Evolutionary conservation across 2,888 invertebrate species (phyloP), one percentile per base, ranked within the genome.

Genomic region (Brachylomia viminalis): DNA sequence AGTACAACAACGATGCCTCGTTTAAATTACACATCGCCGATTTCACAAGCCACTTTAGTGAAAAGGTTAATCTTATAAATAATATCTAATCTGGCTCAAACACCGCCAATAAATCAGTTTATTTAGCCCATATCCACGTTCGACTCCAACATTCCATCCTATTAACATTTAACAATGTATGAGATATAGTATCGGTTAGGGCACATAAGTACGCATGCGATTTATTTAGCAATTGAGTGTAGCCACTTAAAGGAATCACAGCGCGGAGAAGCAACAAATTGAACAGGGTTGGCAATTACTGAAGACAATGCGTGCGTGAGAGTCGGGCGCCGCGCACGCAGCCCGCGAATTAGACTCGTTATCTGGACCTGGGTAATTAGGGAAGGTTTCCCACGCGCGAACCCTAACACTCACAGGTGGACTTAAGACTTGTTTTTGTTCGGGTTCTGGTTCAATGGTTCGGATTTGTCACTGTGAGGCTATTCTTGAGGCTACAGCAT

Each of bases 221-320:
- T 95, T 95, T 95, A 95, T 95, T 95, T 94, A 95, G 93, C 95
- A 94, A 95, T 94, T 94, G 94, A 94, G 94, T 95, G 93, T 95
- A 94, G 92, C 95, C 96, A 96, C 96, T 96, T 96, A 96, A 95
- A 96, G 94, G 96, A 95, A 95, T 95, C 96, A 94, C 95, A 93
- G 94, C 92, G 94, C 93, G 94, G 94, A 94, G 94, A 93, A 93
- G 94, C 94, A 95, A 95, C 95, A 95, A 96, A 96, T 95, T 95
- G 95, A 94, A 95, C 96, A 96, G 96, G 95, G 95, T 95, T 95
- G 95, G 95, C 96, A 96, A 96, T 96, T 96, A 96, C 95, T 89
- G 95, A 95, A 95, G 95, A 96, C 96, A 96, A 96, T 96, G 95
- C 95, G 95, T 96, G 96, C 96, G 96, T 95, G 96, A 96, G 96